Base-by-base conservation (phyloP, 2,797 vertebrate genomes). In the Trachops cirrhosus region DNA sequence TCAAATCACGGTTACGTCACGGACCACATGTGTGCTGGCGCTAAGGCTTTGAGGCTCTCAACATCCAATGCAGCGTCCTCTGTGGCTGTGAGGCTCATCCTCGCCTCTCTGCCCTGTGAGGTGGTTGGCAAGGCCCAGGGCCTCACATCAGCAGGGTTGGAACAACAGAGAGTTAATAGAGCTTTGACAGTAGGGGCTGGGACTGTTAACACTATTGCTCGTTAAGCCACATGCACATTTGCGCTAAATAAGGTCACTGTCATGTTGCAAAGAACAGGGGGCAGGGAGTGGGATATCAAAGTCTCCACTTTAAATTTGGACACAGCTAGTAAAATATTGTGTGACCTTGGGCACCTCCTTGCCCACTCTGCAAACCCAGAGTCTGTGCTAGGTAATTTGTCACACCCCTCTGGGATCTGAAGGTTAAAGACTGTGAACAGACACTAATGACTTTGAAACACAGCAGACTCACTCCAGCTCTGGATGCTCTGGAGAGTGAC, bases 401-500 rank as follows among this genome's bases (percentile, higher is more conserved):
- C 88, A 74, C 6, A 1, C 50, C 5, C 41, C 37, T 92, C 32
- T 3, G 7, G 26, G 75, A 67, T 29, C 46, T n/a, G 32, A 74
- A 84, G 67, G 57, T 37, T 15, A 10, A 62, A 78, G 91, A 85
- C 62, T 75, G 12, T 90, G 86, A 85, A 34, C 37, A 80, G 92
- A 85, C 67, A 24, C 16, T n/a, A 59, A 62, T 41, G 75, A 50
- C 71, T 84, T 32, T 19, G 24, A 77, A 79, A 67, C 4, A 44
- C 44, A 48, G 46, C 68, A 83, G 62, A 59, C 62, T 22, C 21
- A 4, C 82, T 70, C 26, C 59, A 62, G 80, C 37, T 68, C 57
- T 29, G 2, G 39, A 50, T 41, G 64, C 50, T 79, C 39, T 44
- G 54, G 52, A 78, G 89, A 92, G 54, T 57, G 92, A 93, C 34